A percentile compares a stretch with the other conserved stretches of the same genome.
phyloP scores from a whole-genome alignment of 2,113 vertebrate genomes.

The Sialia sialis region DNA sequence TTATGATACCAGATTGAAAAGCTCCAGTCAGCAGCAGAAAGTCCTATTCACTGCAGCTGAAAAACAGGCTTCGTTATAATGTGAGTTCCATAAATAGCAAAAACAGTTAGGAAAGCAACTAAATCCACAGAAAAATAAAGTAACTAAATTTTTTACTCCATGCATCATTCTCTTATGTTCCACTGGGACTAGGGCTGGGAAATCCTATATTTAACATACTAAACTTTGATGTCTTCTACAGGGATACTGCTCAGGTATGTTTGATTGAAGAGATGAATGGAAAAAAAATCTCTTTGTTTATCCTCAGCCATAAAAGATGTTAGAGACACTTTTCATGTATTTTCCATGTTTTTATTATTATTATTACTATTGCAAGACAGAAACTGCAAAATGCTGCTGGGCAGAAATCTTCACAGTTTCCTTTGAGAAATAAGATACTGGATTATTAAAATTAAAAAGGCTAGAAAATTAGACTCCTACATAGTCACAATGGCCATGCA shows the following conservation, averaged over 20 bases:
- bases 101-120: slow-evolving; percentile 55
- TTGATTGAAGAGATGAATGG: slow-evolving; percentile 36
- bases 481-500: background rate
- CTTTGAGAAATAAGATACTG: slow-evolving; percentile 21
- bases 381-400: slow-evolving; percentile 30
- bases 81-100: slow-evolving; percentile 43
- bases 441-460: slow-evolving; percentile 7
- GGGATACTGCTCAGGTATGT: slow-evolving; percentile 27
- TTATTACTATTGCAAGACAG: slow-evolving; percentile 45
- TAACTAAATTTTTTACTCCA: slow-evolving; percentile 58
- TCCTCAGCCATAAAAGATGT: slow-evolving; percentile 46
- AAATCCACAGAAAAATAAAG: slow-evolving; percentile 60
- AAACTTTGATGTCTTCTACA: slow-evolving; percentile 66
- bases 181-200: slow-evolving; percentile 30
- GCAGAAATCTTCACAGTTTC: slow-evolving; percentile 23
- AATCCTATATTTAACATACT: slow-evolving; percentile 63
- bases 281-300: slow-evolving; percentile 59
- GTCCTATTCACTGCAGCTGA: slow-evolving; percentile 14
- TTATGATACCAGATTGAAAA: slow-evolving; percentile 26
- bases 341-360: slow-evolving; percentile 7
- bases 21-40: slow-evolving; percentile 32
- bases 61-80: slow-evolving; percentile 29
- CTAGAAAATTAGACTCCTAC: slow-evolving; percentile 5
- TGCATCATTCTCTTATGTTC: slow-evolving; percentile 46
- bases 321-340: slow-evolving; percentile 32